phyloP scores from a whole-genome alignment of 1,140 invertebrate species.

The Aradophagus sp. region DNA sequence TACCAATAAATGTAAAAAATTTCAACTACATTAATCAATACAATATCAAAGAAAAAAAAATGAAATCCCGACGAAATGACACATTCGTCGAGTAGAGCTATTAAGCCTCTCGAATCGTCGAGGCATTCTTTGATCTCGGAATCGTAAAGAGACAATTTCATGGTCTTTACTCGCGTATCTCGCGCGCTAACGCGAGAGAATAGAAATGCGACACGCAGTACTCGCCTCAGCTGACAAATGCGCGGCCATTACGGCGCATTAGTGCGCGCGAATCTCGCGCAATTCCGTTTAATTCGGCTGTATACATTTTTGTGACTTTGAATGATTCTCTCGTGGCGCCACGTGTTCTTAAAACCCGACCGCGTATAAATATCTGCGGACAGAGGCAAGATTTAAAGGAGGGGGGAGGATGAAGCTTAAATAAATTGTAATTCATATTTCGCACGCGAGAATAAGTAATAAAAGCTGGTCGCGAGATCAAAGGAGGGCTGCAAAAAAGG shows the following conservation, averaged over 20 bases:
- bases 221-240: constrained; percentile 30
- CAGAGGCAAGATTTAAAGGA: too few species aligned
- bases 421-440: constrained; percentile 36
- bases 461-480: constrained; percentile 36
- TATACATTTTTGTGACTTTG: constrained; percentile 41
- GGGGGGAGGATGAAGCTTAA: too few species aligned
- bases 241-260: constrained; percentile 32
- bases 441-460: constrained; percentile 24
- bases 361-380: constrained; percentile 16
- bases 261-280: constrained; percentile 34
- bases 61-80: too few species aligned
- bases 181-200: constrained; percentile 48
- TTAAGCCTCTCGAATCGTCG: constrained; percentile 28
- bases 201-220: constrained; percentile 36
- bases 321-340: constrained; percentile 39
- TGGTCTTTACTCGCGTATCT: constrained; percentile 56
- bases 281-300: constrained; percentile 46
- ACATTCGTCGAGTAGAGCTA: constrained; percentile 2
- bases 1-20: too few species aligned
- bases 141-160: constrained; percentile 58
- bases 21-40: too few species aligned
- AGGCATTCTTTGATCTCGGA: constrained; percentile 47
- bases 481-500: constrained; percentile 5
- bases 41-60: background rate
- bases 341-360: constrained; percentile 23